Evolutionary conservation across 2,113 vertebrate genomes (phyloP).

Genomic region (Grammomys surdaster): DNA sequence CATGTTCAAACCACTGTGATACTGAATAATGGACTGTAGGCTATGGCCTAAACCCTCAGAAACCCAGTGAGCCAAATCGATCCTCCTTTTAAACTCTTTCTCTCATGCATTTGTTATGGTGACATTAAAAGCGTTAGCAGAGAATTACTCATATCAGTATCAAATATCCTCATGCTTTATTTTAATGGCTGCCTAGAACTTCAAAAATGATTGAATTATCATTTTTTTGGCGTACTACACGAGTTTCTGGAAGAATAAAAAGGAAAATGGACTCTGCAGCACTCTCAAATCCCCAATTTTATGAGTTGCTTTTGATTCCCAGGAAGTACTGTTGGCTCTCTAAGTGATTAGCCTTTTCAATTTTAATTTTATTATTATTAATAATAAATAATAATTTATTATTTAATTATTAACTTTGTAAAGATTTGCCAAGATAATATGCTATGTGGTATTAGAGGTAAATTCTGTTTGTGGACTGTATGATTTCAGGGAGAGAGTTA

Average conservation of each 20-base stretch:
- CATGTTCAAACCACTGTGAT: not conserved
- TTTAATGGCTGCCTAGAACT: not conserved
- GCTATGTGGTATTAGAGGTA: not conserved
- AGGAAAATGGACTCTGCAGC: not conserved
- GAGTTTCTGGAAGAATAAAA: not conserved
- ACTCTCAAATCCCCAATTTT: not conserved
- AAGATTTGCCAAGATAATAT: not conserved
- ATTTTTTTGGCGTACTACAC: not conserved
- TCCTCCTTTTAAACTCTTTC: not conserved
- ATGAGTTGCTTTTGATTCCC: not conserved
- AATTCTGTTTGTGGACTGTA: conserved; percentile 30
- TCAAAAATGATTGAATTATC: not conserved
- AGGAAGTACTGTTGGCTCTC: not conserved
- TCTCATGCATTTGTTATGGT: not conserved
- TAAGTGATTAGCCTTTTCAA: not conserved
- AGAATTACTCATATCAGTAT: not conserved
- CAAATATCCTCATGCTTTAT: not conserved
- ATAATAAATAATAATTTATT: no score
- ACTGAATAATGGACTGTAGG: not conserved
- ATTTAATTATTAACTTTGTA: not conserved
- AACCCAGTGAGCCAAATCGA: not conserved
- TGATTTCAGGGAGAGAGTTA: not conserved
- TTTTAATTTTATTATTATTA: no score
- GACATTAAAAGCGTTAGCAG: not conserved
- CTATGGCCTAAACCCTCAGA: not conserved